These are phyloP conservation scores for Magallana angulata DNA, from an alignment of 1,140 invertebrate species.

Conservation along the genomic window DNA sequence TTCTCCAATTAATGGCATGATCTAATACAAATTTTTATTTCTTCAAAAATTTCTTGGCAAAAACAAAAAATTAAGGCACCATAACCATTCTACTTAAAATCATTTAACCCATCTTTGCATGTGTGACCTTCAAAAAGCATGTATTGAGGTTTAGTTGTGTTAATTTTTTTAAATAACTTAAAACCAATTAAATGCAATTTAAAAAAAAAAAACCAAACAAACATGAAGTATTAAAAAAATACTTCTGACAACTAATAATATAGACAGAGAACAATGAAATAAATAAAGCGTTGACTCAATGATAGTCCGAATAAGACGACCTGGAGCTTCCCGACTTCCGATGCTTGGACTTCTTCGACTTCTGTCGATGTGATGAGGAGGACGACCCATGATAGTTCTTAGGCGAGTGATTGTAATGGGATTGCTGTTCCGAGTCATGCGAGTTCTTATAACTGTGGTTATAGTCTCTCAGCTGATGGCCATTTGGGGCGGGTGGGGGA, in stretches of 20 bases:
- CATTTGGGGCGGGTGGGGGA: constrained; percentile 39
- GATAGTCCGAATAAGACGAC: constrained; percentile 9
- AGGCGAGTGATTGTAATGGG: constrained; percentile 37
- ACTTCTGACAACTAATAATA: too few relatives aligned
- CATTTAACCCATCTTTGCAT: neutral
- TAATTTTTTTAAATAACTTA: too few relatives aligned
- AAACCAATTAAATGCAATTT: too few relatives aligned
- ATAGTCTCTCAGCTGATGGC: constrained; percentile 51
- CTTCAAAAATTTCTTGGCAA: neutral
- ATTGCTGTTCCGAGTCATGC: constrained; percentile 44
- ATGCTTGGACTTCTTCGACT: constrained; percentile 35
- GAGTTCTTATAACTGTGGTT: constrained; percentile 51
- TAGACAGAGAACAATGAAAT: neutral
- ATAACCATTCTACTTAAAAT: neutral
- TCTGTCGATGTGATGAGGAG: neutral
- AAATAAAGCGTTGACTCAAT: neutral
- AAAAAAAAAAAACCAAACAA: too few relatives aligned
- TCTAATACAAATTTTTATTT: neutral
- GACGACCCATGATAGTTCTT: neutral
- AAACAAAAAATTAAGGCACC: constrained; percentile 19
- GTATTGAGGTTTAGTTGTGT: too few relatives aligned
- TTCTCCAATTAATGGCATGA: neutral
- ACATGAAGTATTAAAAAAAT: too few relatives aligned
- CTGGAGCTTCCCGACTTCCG: neutral
- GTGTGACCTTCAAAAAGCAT: neutral